phyloP scores from a whole-genome alignment of 2,797 vertebrate genomes.

The Malacoraja senta region DNA sequence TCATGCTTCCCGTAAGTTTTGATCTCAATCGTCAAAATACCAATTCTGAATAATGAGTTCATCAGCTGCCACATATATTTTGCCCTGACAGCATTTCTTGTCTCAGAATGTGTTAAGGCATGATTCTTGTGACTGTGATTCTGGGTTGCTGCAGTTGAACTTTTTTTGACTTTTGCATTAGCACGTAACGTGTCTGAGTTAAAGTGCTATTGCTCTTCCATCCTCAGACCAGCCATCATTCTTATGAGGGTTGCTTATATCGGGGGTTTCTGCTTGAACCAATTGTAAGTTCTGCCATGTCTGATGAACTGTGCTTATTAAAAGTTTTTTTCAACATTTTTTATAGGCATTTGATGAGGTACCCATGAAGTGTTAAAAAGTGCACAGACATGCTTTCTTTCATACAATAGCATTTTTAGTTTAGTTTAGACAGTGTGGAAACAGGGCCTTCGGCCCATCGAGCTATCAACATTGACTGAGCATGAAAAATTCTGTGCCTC shows the following conservation, averaged over 20 bases:
- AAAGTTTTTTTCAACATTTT: not conserved
- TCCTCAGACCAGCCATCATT: not conserved
- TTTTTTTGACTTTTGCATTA: constrained; percentile 73
- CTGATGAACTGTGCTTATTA: not conserved
- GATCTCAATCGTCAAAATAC: constrained; percentile 32
- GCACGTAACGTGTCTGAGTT: constrained; percentile 59
- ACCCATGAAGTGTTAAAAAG: not conserved
- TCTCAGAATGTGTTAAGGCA: constrained; percentile 75
- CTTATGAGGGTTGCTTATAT: not conserved
- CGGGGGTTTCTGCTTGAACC: not conserved
- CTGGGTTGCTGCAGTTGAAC: constrained; percentile 75
- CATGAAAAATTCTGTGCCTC: not conserved
- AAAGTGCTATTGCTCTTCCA: constrained; percentile 45
- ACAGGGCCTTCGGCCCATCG: no score
- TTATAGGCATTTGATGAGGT: not conserved
- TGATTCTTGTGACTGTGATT: constrained; percentile 72
- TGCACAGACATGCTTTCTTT: not conserved
- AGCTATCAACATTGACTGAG: not conserved
- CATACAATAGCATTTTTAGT: not conserved
- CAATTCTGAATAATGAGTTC: constrained; percentile 27
- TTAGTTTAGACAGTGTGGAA: no score
- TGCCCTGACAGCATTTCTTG: constrained; percentile 58
- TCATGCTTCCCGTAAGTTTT: constrained; percentile 9
- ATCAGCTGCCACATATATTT: constrained; percentile 54
- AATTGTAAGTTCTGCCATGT: not conserved